A percentile compares a stretch with the other conserved stretches of the same genome.
phyloP scores from a whole-genome alignment of 1,140 invertebrate genomes.

The Microplitis mediator region DNA sequence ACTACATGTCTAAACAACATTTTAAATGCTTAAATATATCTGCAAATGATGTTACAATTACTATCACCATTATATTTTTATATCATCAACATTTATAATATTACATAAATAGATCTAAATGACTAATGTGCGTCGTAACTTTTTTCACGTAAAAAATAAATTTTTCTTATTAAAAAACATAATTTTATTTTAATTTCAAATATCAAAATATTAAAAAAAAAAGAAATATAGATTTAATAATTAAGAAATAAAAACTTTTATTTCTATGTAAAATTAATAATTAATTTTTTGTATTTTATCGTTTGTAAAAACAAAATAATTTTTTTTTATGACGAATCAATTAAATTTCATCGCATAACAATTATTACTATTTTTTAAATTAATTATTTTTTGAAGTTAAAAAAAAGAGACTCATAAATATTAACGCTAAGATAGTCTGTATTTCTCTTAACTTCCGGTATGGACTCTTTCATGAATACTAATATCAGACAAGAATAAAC shows the following conservation, averaged over 20 bases:
- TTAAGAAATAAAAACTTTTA: neutral
- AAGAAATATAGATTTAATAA: neutral
- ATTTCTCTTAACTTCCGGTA: constrained; percentile 11
- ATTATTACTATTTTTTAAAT: neutral
- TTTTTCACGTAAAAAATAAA: too few relatives aligned
- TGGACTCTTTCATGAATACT: constrained; percentile 13
- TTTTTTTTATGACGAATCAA: neutral
- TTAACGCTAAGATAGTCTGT: neutral
- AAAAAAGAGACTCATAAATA: neutral
- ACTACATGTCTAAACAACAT: constrained; percentile 11
- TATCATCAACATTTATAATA: neutral
- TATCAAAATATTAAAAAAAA: neutral
- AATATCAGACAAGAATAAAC: constrained; percentile 13
- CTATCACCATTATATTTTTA: constrained; percentile 28
- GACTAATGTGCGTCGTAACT: neutral
- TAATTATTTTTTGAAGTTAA: neutral
- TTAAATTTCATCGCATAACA: neutral
- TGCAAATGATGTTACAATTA: constrained; percentile 24
- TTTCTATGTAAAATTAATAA: neutral
- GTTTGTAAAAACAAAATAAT: neutral
- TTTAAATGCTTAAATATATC: neutral
- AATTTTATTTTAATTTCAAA: neutral
- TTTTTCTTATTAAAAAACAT: neutral
- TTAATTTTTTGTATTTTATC: neutral
- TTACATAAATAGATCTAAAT: neutral